phyloP scores from a whole-genome alignment of 2,113 vertebrate genomes.

The Dipodomys ordii region DNA sequence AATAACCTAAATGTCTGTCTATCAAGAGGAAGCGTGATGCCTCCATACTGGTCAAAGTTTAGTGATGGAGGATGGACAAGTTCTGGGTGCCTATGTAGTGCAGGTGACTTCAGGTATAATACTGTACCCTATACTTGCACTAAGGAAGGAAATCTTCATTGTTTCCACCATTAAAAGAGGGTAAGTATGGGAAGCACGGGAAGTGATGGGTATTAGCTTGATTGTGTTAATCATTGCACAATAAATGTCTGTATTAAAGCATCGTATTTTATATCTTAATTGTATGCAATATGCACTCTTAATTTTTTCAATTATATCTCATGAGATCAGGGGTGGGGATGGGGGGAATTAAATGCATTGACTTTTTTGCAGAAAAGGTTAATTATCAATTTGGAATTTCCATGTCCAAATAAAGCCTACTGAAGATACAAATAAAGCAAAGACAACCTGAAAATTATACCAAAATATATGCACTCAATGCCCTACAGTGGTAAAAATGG shows the following conservation, averaged over 20 bases:
- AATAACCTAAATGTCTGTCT: constrained; percentile 10
- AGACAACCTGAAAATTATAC: not conserved
- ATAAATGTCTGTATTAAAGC: not conserved
- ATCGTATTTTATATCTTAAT: not conserved
- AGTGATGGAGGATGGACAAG: not conserved
- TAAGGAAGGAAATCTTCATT: not conserved
- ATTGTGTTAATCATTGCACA: not conserved
- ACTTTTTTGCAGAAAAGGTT: not conserved
- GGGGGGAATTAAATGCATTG: not conserved
- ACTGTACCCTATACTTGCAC: not conserved
- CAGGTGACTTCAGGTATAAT: not conserved
- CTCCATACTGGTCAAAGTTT: not conserved
- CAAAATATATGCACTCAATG: not conserved
- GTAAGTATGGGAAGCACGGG: not conserved
- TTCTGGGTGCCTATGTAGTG: not conserved
- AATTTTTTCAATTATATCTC: not conserved
- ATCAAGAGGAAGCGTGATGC: not conserved
- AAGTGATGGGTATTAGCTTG: not conserved
- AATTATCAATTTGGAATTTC: not conserved
- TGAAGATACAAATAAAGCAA: not conserved
- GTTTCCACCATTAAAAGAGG: not conserved
- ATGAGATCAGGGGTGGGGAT: not conserved
- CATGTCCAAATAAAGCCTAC: not conserved
- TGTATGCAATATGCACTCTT: not conserved
- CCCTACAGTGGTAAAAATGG: not conserved